Conservation (phyloP, 2,797 vertebrate species). For the Betta splendens region DNA sequence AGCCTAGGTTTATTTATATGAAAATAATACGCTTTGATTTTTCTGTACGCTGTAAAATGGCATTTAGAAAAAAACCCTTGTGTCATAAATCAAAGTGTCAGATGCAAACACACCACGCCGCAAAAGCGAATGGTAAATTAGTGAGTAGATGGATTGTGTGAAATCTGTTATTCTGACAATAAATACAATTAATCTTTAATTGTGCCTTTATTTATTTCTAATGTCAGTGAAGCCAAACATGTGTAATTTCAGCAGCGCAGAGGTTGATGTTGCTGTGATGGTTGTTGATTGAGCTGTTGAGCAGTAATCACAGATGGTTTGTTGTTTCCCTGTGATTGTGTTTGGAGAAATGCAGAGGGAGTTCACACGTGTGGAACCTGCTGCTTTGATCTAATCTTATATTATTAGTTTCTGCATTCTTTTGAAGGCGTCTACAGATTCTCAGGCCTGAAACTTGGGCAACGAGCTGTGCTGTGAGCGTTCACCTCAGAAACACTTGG, state of each 20-base stretch:
- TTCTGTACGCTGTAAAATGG: neutral
- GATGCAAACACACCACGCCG: neutral
- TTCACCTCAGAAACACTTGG: too few species aligned
- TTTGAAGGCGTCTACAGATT: too few species aligned
- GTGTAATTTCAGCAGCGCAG: neutral
- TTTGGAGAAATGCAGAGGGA: too few species aligned
- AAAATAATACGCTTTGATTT: neutral
- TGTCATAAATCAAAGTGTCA: neutral
- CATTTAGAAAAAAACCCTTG: neutral
- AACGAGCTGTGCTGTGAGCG: too few species aligned
- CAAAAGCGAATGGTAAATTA: too few species aligned
- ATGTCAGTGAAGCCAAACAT: neutral
- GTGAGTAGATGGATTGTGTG: neutral
- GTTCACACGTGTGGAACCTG: too few species aligned
- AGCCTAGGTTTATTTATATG: neutral
- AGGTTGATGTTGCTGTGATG: neutral
- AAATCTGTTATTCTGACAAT: neutral
- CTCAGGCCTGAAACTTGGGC: too few species aligned
- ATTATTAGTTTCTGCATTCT: too few species aligned
- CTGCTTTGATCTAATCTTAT: too few species aligned
- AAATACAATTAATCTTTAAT: neutral
- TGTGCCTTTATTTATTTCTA: neutral
- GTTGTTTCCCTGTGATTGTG: too few species aligned
- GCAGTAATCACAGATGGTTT: slow-evolving; percentile 3
- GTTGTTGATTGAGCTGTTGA: slow-evolving; percentile 6